Conservation (phyloP, 2,888 invertebrate genomes). For the Agonopterix heracliana region DNA sequence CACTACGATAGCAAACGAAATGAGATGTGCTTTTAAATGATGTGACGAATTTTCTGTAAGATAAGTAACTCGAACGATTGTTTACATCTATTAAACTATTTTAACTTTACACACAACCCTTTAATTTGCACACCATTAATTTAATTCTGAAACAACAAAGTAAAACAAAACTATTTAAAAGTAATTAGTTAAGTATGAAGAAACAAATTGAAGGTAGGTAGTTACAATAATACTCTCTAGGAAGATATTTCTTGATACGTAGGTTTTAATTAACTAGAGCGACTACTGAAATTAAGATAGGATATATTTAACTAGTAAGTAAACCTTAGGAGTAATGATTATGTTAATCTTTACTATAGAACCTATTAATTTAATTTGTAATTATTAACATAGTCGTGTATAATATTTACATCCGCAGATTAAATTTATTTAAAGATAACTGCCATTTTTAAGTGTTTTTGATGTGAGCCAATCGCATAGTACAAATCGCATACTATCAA, state of each 20-base stretch:
- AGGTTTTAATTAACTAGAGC: conserved; percentile 50
- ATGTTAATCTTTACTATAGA: conserved; percentile 70
- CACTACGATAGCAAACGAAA: conserved; percentile 29
- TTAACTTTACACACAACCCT: conserved; percentile 76
- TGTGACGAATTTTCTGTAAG: conserved; percentile 28
- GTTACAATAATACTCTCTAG: conserved; percentile 44
- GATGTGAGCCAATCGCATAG: neutral
- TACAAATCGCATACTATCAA: too few relatives aligned
- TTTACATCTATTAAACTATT: conserved; percentile 70
- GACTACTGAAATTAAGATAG: conserved; percentile 67
- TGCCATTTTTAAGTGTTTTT: conserved; percentile 47
- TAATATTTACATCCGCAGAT: conserved; percentile 66
- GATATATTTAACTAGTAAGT: conserved; percentile 58
- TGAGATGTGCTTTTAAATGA: conserved; percentile 36
- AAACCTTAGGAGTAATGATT: conserved; percentile 68
- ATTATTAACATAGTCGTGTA: conserved; percentile 67
- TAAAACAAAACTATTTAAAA: conserved; percentile 36
- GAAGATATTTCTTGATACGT: conserved; percentile 39
- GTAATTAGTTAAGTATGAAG: conserved; percentile 26
- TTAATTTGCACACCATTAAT: conserved; percentile 74
- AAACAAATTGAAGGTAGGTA: conserved; percentile 34
- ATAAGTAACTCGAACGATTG: conserved; percentile 47
- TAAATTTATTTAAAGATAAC: conserved; percentile 48
- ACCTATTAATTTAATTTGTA: conserved; percentile 67
- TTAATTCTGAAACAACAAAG: conserved; percentile 20